Base-by-base conservation (phyloP, 2,797 vertebrate species). In the Pipistrellus pygmaeus region DNA sequence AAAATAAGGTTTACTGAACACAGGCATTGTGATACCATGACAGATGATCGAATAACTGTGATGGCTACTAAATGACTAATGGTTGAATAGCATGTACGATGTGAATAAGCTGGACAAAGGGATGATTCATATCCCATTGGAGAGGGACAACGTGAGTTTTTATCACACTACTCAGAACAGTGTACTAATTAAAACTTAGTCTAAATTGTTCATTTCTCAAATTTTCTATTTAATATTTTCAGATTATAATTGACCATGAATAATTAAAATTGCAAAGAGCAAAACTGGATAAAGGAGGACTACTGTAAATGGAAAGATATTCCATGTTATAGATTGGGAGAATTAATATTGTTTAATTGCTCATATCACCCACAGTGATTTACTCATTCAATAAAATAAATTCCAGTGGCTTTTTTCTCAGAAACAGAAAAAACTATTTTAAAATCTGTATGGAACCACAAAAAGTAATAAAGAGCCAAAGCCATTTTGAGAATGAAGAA, bases 401-500 rank as follows among this genome's bases (percentile, higher is more conserved):
- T 64, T 53, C 32, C 32, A 93, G 32, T 44, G 76, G 35, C 57
- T 73, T 44, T 81, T 73, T 82, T 23, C 66, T 82, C 57, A 87
- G 30, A 55, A 81, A 53, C 41, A 73, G 35, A 81, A 86, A 73
- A 72, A 87, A 46, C 6, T 27, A 66, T 57, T 30, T 46, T 55
- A 72, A 93, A 88, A 68, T 93, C 12, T 93, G 9, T 30, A 66
- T 82, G n/a, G 46, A 69, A 66, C 48, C n/a, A 66, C 7, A 75
- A 30, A 73, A 55, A 17, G 11, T 30, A 8, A 64, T 62, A 18
- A 93, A 82, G 68, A 66, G 57, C 35, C 46, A 73, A 73, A 62
- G 69, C 21, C 41, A 44, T 46, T 55, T 30, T 87, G 21, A 92
- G 90, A 80, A 57, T 57, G 71, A 91, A 64, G 48, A 85, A 85